These are phyloP conservation scores for Halocynthia aurantium DNA, from an alignment of 23 tunicate species.

Conservation along the genomic window DNA sequence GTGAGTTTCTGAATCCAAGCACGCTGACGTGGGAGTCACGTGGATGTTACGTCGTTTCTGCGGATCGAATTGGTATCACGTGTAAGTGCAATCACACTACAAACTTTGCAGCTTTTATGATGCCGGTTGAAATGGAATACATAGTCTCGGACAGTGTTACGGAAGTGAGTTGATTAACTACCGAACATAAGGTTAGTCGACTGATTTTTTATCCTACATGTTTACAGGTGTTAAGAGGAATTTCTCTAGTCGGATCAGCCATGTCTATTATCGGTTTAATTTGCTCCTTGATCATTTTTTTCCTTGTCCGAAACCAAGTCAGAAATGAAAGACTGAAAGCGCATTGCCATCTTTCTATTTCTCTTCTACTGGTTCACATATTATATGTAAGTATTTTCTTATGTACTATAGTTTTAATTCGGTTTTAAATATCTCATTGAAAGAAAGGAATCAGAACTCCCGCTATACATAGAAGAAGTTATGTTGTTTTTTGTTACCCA, in stretches of 20 bases:
- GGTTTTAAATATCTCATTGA: background rate
- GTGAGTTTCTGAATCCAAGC: conserved; percentile 51
- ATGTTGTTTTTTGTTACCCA: too few relatives aligned
- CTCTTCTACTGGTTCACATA: conserved; percentile 56
- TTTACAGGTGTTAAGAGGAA: conserved; percentile 51
- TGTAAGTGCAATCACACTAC: conserved; percentile 92
- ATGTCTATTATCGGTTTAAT: conserved; percentile 52
- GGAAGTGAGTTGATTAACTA: too few relatives aligned
- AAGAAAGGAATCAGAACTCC: background rate
- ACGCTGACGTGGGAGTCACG: conserved; percentile 25
- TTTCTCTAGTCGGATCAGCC: conserved; percentile 58
- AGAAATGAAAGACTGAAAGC: conserved; percentile 81
- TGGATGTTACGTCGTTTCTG: conserved; percentile 57
- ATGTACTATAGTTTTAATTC: too few relatives aligned
- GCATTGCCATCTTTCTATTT: conserved; percentile 57
- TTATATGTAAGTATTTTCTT: conserved; percentile 42
- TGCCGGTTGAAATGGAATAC: conserved; percentile 37
- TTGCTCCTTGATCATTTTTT: conserved; percentile 49
- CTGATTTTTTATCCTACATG: background rate
- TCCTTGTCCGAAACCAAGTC: conserved; percentile 49
- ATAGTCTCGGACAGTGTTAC: too few relatives aligned
- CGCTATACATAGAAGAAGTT: background rate
- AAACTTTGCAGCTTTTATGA: conserved; percentile 88
- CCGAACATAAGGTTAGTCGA: too few relatives aligned
- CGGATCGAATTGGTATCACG: conserved; percentile 52